These are phyloP conservation scores for Tragelaphus scriptus DNA, from an alignment of 2,113 vertebrate species.

Conservation along the genomic window DNA sequence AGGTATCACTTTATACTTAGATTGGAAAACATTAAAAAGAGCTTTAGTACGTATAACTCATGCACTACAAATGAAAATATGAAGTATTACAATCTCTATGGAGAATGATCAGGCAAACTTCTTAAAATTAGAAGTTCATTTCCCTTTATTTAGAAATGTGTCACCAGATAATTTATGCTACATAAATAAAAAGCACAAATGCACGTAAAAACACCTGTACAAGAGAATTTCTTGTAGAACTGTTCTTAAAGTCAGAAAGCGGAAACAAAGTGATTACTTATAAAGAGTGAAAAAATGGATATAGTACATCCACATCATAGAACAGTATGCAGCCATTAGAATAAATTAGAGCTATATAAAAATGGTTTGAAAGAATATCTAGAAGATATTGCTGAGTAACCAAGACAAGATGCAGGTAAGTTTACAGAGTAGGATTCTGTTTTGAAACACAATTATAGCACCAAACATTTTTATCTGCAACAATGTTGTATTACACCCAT, in stretches of 20 bases:
- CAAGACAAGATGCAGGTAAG: not conserved
- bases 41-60: not conserved
- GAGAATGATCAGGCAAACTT: not conserved
- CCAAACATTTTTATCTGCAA: not conserved
- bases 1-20: not conserved
- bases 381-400: not conserved
- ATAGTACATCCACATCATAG: rapidly evolving
- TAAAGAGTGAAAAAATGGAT: not conserved
- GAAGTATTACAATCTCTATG: not conserved
- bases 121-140: conserved; percentile 13
- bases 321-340: not conserved
- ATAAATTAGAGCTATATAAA: not conserved
- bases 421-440: not conserved
- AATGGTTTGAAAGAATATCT: not conserved
- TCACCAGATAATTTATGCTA: not conserved
- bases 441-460: not conserved
- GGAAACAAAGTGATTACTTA: not conserved
- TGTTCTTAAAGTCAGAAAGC: not conserved
- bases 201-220: not conserved
- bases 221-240: not conserved
- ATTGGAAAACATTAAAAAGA: not conserved
- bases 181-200: not conserved
- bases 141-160: not conserved
- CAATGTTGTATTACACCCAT: not conserved
- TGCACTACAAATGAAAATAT: not conserved